Percentiles rank a stretch among this genome's conserved stretches.
Evolutionary conservation across 2,888 invertebrate genomes (phyloP).

Genomic region (Tipula helvola): DNA sequence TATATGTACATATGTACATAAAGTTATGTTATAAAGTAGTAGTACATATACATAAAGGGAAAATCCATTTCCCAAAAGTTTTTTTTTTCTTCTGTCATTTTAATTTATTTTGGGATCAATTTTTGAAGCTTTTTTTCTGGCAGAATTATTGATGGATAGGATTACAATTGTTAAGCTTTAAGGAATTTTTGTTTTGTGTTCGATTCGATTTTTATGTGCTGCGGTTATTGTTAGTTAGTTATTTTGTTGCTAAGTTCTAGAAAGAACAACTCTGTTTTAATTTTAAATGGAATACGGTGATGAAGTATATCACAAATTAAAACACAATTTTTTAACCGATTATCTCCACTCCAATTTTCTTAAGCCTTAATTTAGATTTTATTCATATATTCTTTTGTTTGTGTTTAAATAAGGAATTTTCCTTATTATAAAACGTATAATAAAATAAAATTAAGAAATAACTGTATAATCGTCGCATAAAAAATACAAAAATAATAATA

Average conservation of each 20-base stretch:
- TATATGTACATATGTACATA: neutral
- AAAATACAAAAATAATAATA: neutral
- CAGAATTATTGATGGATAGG: neutral
- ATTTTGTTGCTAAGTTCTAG: neutral
- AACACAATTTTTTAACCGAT: neutral
- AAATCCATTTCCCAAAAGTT: neutral
- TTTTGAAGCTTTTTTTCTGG: neutral
- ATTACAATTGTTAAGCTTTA: neutral
- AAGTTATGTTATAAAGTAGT: neutral
- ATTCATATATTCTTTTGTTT: neutral
- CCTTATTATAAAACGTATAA: neutral
- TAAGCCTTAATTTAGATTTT: neutral
- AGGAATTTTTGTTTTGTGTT: neutral
- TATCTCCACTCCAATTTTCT: neutral
- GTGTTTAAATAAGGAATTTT: neutral
- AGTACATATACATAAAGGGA: neutral
- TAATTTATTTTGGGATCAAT: neutral
- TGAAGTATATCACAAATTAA: neutral
- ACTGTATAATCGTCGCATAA: neutral
- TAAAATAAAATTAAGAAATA: neutral
- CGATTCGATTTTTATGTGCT: neutral
- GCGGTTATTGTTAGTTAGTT: neutral
- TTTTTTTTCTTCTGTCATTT: neutral
- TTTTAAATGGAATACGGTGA: too few species aligned
- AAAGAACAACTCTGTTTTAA: too few species aligned